Evolutionary conservation across 2,113 vertebrate species (phyloP), one percentile per base, ranked within the genome.

Genomic region (Neopipo cinnamomea): DNA sequence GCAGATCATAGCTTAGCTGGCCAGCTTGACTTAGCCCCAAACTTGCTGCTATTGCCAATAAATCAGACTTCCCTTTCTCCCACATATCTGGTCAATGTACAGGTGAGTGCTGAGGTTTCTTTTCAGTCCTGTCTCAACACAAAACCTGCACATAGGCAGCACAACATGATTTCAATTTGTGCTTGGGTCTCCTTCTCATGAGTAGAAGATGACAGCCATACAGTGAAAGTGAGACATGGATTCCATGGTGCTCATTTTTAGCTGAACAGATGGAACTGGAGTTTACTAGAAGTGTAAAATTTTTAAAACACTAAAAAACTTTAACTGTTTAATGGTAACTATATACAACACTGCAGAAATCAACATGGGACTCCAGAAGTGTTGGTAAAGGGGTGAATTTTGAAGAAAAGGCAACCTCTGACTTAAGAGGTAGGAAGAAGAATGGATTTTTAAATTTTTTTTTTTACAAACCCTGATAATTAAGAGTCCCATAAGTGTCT

Each of bases 181-280:
- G 1, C 35, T 89, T 33, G 0, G 0, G 25, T 72, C 28, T 80
- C 41, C 53, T 77, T 58, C 35, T 49, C 33, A 31, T 44, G 5
- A 5, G 58, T 9, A 77, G 63, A 31, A 55, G 35, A 30, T 22
- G 46, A 37, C 50, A 66, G 68, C 41, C 30, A 22, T 8, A 27
- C 7, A n/a, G 23, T 8, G 4, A 68, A 65, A 84, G 14, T 23
- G 53, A 77, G 46, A 44, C 0, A 0, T n/a, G n/a, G 17, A 18
- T 37, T 67, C 65, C 61, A 74, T 3, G 1, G 33, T 31, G 28
- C 35, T 94, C 58, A 33, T 41, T 59, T 81, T 46, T 47, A 91
- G 37, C 68, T 80, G 35, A 81, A 73, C 16, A 30, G n/a, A 14
- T 31, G 76, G 20, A 25, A 27, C 30, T 19, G 59, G 8, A 3